Evolutionary conservation across 2,797 vertebrate genomes (phyloP).

Genomic region (Alosa sapidissima): DNA sequence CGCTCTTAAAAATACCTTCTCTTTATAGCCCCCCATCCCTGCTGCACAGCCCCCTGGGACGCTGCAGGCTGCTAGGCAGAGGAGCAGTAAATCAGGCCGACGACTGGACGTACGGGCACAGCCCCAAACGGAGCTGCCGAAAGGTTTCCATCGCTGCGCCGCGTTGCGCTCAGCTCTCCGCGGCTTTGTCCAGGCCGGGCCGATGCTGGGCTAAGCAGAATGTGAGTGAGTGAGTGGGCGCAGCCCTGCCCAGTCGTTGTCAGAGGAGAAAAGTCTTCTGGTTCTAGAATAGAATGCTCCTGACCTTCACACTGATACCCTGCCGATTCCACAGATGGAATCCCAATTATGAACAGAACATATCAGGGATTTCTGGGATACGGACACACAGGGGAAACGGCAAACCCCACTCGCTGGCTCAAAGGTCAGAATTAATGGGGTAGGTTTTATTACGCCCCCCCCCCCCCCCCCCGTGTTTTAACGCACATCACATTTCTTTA

Average conservation of each 20-base stretch:
- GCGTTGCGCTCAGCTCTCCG: background rate
- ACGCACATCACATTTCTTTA: background rate
- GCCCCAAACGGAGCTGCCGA: conserved; percentile 66
- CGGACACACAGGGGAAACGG: conserved; percentile 38
- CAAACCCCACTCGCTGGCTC: conserved; percentile 26
- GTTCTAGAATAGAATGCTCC: conserved; percentile 29
- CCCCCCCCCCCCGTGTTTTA: background rate
- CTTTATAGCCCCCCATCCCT: conserved; percentile 62
- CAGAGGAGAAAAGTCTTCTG: background rate
- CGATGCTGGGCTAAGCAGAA: conserved; percentile 54
- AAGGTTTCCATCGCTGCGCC: conserved; percentile 42
- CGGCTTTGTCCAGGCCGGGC: conserved; percentile 55
- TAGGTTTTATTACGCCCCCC: background rate
- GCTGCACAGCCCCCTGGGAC: conserved; percentile 57
- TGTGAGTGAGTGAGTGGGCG: conserved; percentile 35
- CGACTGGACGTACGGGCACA: conserved; percentile 50
- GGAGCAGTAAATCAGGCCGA: conserved; percentile 64
- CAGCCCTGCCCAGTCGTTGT: background rate
- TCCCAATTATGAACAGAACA: conserved; percentile 52
- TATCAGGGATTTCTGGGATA: conserved; percentile 57
- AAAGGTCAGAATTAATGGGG: conserved; percentile 44
- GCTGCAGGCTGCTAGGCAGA: conserved; percentile 58
- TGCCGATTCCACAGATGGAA: conserved; percentile 52
- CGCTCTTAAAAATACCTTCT: conserved; percentile 74
- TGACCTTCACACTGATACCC: conserved; percentile 58